phyloP scores from a whole-genome alignment of 2,113 vertebrate genomes.

The Picathartes gymnocephalus region DNA sequence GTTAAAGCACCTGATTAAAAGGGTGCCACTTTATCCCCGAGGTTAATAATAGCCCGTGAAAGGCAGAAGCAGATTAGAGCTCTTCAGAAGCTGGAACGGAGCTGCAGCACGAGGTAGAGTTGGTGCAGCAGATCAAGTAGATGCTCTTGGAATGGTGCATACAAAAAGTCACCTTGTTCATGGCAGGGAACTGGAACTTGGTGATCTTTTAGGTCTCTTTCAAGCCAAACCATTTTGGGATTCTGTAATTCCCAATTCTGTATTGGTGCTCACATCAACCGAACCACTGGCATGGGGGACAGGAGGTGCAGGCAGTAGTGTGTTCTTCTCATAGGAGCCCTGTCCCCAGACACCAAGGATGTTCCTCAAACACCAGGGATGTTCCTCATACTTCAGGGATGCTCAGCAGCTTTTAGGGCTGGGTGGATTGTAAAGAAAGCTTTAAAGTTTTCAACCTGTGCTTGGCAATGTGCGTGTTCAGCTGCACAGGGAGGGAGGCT shows the following conservation, averaged over 20 bases:
- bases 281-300: accelerated
- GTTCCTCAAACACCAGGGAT: neutral
- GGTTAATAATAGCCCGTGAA: slow-evolving; percentile 51
- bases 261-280: accelerated
- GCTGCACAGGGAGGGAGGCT: neutral
- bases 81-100: neutral
- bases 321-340: accelerated
- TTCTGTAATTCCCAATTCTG: neutral
- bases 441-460: neutral
- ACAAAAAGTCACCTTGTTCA: neutral
- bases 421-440: neutral
- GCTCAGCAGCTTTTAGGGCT: neutral
- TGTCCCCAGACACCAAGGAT: neutral
- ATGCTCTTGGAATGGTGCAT: neutral
- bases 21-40: neutral
- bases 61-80: slow-evolving; percentile 53
- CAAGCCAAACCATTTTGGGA: neutral
- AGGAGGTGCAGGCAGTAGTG: neutral
- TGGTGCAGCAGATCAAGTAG: neutral
- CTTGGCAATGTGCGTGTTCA: neutral
- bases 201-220: neutral
- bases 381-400: neutral
- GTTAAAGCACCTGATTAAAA: slow-evolving; percentile 26
- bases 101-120: neutral
- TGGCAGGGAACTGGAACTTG: neutral